These are phyloP conservation scores for Lysandra coridon DNA, from an alignment of 2,888 invertebrate genomes.

Conservation along the genomic window DNA sequence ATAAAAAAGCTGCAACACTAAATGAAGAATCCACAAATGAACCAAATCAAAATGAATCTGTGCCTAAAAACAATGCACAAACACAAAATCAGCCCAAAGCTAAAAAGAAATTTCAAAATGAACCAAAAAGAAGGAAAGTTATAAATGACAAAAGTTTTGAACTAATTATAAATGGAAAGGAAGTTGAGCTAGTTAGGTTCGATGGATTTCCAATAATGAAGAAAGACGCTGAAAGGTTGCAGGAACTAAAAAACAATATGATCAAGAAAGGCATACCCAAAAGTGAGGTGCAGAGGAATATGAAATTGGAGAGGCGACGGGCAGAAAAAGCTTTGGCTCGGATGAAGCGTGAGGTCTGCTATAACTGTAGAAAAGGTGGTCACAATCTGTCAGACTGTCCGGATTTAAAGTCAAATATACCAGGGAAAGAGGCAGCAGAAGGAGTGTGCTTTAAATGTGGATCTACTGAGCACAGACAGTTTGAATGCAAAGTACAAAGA, in stretches of 20 bases:
- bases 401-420: slow-evolving; percentile 79
- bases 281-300: slow-evolving; percentile 82
- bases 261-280: slow-evolving; percentile 84
- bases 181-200: slow-evolving; percentile 81
- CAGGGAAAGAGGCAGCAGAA: slow-evolving; percentile 70
- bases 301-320: slow-evolving; percentile 85
- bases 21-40: slow-evolving; percentile 17
- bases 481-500: slow-evolving; percentile 85
- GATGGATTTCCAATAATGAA: slow-evolving; percentile 87
- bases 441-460: slow-evolving; percentile 95
- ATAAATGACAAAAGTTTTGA: slow-evolving; percentile 68
- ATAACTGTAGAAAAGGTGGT: slow-evolving; percentile 88
- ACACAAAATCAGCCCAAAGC: slow-evolving; percentile 35
- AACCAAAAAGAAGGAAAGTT: slow-evolving; percentile 69
- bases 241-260: slow-evolving; percentile 82
- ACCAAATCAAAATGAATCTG: background rate
- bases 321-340: slow-evolving; percentile 86
- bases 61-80: background rate
- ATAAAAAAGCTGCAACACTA: slow-evolving; percentile 34
- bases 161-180: slow-evolving; percentile 83
- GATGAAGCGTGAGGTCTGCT: slow-evolving; percentile 86
- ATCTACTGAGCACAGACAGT: slow-evolving; percentile 91
- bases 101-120: slow-evolving; percentile 48
- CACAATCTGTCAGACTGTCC: slow-evolving; percentile 92
- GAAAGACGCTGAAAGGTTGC: slow-evolving; percentile 84